Conservation (phyloP, 2,113 vertebrate species). For the Kryptolebias marmoratus region DNA sequence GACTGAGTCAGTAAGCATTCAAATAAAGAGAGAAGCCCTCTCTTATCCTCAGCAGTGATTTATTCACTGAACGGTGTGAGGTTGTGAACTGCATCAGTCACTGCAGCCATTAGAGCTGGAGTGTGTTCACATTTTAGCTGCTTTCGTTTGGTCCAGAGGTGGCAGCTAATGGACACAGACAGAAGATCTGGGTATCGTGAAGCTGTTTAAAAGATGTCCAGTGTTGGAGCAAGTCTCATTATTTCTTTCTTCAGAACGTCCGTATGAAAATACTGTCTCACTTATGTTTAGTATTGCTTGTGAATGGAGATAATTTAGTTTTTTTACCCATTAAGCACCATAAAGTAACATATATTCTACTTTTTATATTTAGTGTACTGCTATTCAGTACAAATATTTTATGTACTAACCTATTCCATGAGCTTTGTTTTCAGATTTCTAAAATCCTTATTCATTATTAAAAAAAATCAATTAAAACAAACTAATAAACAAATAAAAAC, state of each 20-base stretch:
- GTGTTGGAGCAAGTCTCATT: background rate
- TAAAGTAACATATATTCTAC: background rate
- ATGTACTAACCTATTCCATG: too few relatives aligned
- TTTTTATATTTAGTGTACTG: background rate
- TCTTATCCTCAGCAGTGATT: slow-evolving; percentile 50
- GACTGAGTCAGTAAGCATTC: slow-evolving; percentile 42
- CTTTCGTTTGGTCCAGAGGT: slow-evolving; percentile 27
- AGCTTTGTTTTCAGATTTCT: too few relatives aligned
- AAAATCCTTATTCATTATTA: too few relatives aligned
- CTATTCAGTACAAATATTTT: too few relatives aligned
- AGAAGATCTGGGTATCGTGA: background rate
- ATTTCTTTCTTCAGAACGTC: background rate
- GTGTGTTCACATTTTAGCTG: slow-evolving; percentile 29
- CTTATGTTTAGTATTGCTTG: background rate
- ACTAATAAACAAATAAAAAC: too few relatives aligned
- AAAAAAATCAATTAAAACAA: too few relatives aligned
- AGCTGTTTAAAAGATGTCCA: background rate
- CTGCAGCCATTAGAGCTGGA: slow-evolving; percentile 28
- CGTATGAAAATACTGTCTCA: background rate
- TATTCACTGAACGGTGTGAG: slow-evolving; percentile 43
- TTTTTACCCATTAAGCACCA: background rate
- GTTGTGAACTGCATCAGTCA: slow-evolving; percentile 42
- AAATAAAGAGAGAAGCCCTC: slow-evolving; percentile 29
- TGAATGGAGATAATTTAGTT: background rate
- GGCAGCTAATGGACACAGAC: slow-evolving; percentile 16